Percentiles rank a stretch among this genome's conserved stretches.
phyloP scores from a whole-genome alignment of 2,888 invertebrate genomes.

The Cotesia congregata region DNA sequence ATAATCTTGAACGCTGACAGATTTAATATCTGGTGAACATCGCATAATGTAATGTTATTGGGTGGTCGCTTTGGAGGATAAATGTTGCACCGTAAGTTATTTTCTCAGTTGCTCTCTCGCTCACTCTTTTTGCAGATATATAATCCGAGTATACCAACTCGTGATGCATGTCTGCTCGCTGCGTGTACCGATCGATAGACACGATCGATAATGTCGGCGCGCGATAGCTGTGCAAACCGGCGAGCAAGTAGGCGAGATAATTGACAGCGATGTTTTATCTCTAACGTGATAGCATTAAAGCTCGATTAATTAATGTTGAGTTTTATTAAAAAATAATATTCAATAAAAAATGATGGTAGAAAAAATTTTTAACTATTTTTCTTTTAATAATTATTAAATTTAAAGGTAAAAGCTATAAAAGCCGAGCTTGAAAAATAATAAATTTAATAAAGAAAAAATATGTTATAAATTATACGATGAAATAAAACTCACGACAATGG shows the following conservation, averaged over 20 bases:
- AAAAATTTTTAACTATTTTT: neutral
- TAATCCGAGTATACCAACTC: neutral
- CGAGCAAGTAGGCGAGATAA: slow-evolving; percentile 31
- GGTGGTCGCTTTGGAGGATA: slow-evolving; percentile 33
- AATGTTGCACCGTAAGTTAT: slow-evolving; percentile 22
- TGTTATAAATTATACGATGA: slow-evolving; percentile 8
- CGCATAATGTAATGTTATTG: slow-evolving; percentile 22
- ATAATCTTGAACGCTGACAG: slow-evolving; percentile 39
- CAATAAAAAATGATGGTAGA: neutral
- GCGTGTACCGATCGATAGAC: slow-evolving; percentile 22
- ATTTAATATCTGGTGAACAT: slow-evolving; percentile 36
- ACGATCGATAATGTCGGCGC: slow-evolving; percentile 27
- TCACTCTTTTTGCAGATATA: slow-evolving; percentile 2
- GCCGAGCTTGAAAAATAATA: neutral
- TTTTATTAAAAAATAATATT: slow-evolving; percentile 2
- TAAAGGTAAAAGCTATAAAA: neutral
- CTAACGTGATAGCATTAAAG: neutral
- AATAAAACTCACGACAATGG: slow-evolving; percentile 10
- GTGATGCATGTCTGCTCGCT: slow-evolving; percentile 11
- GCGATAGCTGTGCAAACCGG: slow-evolving; percentile 26
- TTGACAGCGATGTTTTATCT: slow-evolving; percentile 27
- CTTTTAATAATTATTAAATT: neutral
- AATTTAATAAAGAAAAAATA: neutral
- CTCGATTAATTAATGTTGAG: neutral
- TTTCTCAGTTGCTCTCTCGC: neutral